These are phyloP conservation scores for Saturnia japonica DNA, from an alignment of 2,888 invertebrate genomes.

Conservation along the genomic window DNA sequence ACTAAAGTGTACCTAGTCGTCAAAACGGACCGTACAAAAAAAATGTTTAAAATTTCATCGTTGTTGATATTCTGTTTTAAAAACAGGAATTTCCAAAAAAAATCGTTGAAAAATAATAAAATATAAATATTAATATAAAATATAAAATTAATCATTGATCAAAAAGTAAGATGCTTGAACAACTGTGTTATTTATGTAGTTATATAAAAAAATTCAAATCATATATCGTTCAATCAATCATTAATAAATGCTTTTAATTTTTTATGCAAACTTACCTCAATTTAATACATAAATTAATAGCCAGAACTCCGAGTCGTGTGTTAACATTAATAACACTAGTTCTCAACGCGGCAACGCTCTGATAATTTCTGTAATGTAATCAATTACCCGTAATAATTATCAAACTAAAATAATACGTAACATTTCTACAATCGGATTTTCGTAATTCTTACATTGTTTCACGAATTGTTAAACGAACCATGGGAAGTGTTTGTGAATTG, in stretches of 20 bases:
- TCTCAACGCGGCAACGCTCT: constrained; percentile 6
- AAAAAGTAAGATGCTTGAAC: too few relatives aligned
- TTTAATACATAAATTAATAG: not conserved
- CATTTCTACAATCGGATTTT: not conserved
- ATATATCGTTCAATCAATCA: too few relatives aligned
- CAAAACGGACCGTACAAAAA: too few relatives aligned
- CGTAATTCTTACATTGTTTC: constrained; percentile 6
- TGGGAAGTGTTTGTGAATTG: constrained; percentile 29
- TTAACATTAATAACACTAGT: not conserved
- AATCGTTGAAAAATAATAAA: too few relatives aligned
- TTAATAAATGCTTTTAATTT: not conserved
- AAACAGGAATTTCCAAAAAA: too few relatives aligned
- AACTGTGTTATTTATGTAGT: too few relatives aligned
- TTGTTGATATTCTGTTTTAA: too few relatives aligned
- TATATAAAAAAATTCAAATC: too few relatives aligned
- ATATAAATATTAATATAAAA: too few relatives aligned
- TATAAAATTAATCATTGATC: too few relatives aligned
- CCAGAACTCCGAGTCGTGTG: not conserved
- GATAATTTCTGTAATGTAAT: not conserved
- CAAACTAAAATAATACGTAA: not conserved
- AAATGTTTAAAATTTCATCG: too few relatives aligned
- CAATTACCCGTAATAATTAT: constrained; percentile 10
- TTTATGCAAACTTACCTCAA: not conserved
- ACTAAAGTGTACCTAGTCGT: too few relatives aligned
- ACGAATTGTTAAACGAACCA: constrained; percentile 32